Percentiles rank a stretch among this genome's conserved stretches.
These are phyloP conservation scores for Mechanitis messenoides DNA, from an alignment of 2,888 invertebrate species.

Conservation along the genomic window DNA sequence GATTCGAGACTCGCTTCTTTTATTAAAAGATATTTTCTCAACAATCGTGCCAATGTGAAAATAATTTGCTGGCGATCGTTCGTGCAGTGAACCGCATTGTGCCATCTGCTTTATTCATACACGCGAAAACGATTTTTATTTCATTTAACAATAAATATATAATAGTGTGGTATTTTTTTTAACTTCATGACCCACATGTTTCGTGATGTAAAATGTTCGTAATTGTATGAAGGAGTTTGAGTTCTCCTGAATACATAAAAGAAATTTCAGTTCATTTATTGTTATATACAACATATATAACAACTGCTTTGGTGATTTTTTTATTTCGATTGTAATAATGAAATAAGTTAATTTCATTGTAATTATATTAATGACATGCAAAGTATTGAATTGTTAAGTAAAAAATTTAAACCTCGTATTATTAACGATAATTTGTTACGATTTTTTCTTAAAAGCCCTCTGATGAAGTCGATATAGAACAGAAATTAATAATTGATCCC, in stretches of 20 bases:
- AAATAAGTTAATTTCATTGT: too few relatives aligned
- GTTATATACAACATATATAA: too few relatives aligned
- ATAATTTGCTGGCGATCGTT: conserved; percentile 30
- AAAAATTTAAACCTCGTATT: too few relatives aligned
- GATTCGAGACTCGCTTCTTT: conserved; percentile 34
- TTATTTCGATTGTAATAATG: too few relatives aligned
- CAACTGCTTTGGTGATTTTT: too few relatives aligned
- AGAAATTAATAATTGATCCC: too few relatives aligned
- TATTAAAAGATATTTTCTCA: conserved; percentile 31
- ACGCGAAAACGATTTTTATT: conserved; percentile 23
- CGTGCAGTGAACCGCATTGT: conserved; percentile 23
- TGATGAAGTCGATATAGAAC: too few relatives aligned
- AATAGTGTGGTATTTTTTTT: neutral
- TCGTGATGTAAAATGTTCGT: conserved; percentile 44
- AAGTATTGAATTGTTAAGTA: too few relatives aligned
- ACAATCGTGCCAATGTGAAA: conserved; percentile 33
- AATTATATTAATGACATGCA: too few relatives aligned
- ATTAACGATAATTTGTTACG: too few relatives aligned
- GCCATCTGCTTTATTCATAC: conserved; percentile 26
- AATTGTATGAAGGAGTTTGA: conserved; percentile 43
- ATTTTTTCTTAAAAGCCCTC: too few relatives aligned
- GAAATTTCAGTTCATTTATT: too few relatives aligned
- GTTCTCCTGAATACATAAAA: neutral
- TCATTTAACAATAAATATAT: neutral
- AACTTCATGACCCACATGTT: conserved; percentile 13